Base-by-base conservation (phyloP, 2,888 invertebrate species). In the Ophonus ardosiacus region DNA sequence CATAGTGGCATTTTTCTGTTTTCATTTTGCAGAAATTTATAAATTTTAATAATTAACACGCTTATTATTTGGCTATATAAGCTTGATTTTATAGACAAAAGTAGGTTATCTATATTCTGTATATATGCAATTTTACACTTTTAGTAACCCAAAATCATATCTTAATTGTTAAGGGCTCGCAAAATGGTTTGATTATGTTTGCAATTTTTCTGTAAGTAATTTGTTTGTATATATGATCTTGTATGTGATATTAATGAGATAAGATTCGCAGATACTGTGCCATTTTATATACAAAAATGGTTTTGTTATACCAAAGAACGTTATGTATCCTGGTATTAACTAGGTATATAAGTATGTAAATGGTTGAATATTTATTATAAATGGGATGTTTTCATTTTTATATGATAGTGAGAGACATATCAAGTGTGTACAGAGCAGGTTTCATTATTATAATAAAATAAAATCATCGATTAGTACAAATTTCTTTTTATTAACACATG, bases 401-500 rank as follows among this genome's bases (percentile, higher is more conserved):
- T 85, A 85, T 85, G 59, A 85, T 80, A 85, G 80, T 85, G 71
- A 84, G 74, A 85, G 80, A 85, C 85, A 85, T 85, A 85, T 85
- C 85, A 85, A 71, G 65, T 84, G 63, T 84, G 78, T 84, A 84
- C 78, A 84, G 84, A 84, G 43, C 84, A 83, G 76, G 83, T 83
- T 84, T 40, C 84, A 84, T 84, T 84, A 84, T 84, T 78, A 84
- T 78, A 78, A 83, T 74, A 59, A 65, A 83, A 84, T 84, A 84
- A 84, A 84, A 63, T 84, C 65, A 78, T 84, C 31, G 15, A 84
- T 51, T 78, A 78, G 8, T 78, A 43, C 74, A 74, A 18, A 17
- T 51, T 51, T 56, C 7, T 21, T 78, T 78, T 78, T 57, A 78
- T 78, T 78, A 38, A 31, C 40, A 68, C 68, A 43, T 10, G 1